Percentiles rank a stretch among this genome's conserved stretches.
Evolutionary conservation across 35 echinoderm and acorn worm genomes (phyloP).

Genomic region (Anneissia japonica): DNA sequence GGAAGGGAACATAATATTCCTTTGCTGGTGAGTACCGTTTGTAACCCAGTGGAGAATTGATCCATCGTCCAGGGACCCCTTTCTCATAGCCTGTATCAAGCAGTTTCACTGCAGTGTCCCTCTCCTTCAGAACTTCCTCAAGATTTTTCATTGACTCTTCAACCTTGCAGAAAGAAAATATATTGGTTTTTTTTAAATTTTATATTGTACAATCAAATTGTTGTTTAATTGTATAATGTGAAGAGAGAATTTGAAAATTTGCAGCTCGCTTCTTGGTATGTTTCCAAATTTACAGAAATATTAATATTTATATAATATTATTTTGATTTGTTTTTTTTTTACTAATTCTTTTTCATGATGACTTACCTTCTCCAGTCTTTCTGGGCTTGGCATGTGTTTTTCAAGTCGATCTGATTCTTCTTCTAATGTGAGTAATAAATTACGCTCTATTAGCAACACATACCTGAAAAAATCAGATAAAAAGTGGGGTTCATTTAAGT

Average conservation of each 20-base stretch:
- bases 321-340: not conserved
- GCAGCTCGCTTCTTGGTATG: not conserved
- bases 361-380: constrained; percentile 75
- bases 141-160: constrained; percentile 67
- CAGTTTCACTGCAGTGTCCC: constrained; percentile 67
- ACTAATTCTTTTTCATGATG: too few relatives aligned
- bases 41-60: constrained; percentile 70
- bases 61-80: constrained; percentile 53
- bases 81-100: constrained; percentile 62
- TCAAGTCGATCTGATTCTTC: constrained; percentile 50
- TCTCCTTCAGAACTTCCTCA: constrained; percentile 58
- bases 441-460: constrained; percentile 85
- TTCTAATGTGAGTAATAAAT: constrained; percentile 89
- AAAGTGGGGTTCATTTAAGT: not conserved
- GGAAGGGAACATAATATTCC: constrained; percentile 62
- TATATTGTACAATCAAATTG: not conserved
- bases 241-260: not conserved
- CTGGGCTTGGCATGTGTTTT: constrained; percentile 59
- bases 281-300: not conserved
- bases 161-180: constrained; percentile 46
- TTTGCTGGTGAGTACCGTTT: constrained; percentile 47
- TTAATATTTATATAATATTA: not conserved
- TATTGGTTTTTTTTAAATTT: not conserved
- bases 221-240: not conserved
- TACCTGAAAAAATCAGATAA: constrained; percentile 46